phyloP scores from a whole-genome alignment of 2,888 invertebrate species.

The Lycocerus yunnanus region DNA sequence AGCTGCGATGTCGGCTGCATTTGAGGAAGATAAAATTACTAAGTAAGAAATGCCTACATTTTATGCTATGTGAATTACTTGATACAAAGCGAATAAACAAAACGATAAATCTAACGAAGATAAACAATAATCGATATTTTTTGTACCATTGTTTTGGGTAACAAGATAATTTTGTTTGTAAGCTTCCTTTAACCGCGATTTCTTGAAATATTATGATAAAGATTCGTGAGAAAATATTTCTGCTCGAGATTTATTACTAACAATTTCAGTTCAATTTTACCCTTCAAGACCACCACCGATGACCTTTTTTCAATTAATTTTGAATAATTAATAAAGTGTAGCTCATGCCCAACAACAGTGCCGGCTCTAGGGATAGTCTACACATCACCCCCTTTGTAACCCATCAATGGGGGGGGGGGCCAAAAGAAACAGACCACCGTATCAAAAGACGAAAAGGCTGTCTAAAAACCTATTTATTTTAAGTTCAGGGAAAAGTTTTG shows the following conservation, averaged over 20 bases:
- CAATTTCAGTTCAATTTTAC: no score
- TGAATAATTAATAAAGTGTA: no score
- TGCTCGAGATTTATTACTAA: background rate
- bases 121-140: background rate
- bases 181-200: background rate
- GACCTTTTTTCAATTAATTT: no score
- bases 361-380: no score
- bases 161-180: background rate
- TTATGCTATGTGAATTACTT: background rate
- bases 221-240: background rate
- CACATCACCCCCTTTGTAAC: no score
- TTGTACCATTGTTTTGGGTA: background rate
- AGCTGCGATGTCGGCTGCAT: background rate
- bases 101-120: background rate
- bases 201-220: background rate
- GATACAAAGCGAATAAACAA: background rate
- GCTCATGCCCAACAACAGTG: no score
- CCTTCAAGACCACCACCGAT: no score
- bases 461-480: no score
- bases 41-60: background rate
- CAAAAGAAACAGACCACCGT: no score
- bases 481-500: no score
- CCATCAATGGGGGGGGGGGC: no score
- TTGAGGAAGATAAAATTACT: background rate
- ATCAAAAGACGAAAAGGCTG: no score